Percentiles rank a stretch among this genome's conserved stretches.
These are phyloP conservation scores for Toxotes chatareus DNA, from an alignment of 2,113 vertebrate species.

Conservation along the genomic window DNA sequence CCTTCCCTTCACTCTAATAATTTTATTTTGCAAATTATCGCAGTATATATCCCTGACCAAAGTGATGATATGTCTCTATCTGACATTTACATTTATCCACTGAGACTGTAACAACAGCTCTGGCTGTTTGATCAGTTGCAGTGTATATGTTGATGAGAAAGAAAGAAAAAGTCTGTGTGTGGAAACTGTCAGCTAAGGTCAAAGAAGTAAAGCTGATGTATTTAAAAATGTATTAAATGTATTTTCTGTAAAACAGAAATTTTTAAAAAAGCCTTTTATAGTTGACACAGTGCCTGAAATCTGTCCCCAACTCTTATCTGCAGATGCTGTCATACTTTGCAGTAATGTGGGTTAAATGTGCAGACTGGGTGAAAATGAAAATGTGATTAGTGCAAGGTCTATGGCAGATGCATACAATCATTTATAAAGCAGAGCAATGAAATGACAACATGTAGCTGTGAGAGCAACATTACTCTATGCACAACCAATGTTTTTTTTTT, in stretches of 20 bases:
- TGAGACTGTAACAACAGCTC: background rate
- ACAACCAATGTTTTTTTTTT: background rate
- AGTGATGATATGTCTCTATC: background rate
- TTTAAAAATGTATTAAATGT: too few relatives aligned
- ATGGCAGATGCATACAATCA: background rate
- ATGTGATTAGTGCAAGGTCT: background rate
- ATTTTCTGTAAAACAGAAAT: background rate
- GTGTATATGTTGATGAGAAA: background rate
- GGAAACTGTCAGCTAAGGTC: background rate
- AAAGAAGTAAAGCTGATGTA: background rate
- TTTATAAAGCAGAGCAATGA: background rate
- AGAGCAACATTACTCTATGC: background rate
- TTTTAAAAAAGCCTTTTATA: background rate
- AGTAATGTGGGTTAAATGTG: constrained; percentile 4
- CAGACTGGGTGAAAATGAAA: background rate
- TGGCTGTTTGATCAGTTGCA: background rate
- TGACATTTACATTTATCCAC: background rate
- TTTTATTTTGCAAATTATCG: background rate
- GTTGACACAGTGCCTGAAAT: background rate
- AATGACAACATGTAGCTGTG: background rate
- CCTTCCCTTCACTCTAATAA: background rate
- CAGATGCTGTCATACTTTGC: background rate
- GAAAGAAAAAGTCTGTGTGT: background rate
- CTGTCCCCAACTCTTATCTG: constrained; percentile 2
- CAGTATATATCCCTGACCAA: too few relatives aligned